Conservation (phyloP, 92 coral and sea anemone species). For the Epizoanthus fatuus region DNA sequence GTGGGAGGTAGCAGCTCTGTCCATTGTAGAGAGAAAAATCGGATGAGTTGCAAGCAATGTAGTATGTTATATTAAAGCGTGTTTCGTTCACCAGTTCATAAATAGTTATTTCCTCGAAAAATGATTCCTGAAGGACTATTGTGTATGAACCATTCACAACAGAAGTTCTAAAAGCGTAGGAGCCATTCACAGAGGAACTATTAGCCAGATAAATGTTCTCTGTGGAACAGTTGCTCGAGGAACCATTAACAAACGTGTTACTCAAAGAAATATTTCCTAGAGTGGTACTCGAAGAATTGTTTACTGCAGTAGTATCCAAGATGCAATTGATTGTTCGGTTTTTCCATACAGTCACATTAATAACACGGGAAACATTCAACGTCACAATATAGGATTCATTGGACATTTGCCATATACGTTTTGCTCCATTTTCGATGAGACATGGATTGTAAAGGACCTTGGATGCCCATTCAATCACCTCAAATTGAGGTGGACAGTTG, state of each 20-base stretch:
- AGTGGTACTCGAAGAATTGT: conserved; percentile 9
- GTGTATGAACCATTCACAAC: conserved; percentile 48
- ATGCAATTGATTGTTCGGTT: conserved; percentile 34
- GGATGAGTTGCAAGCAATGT: conserved; percentile 73
- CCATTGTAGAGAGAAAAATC: conserved; percentile 68
- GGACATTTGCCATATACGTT: conserved; percentile 47
- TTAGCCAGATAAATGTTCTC: conserved; percentile 14
- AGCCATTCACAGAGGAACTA: conserved; percentile 34
- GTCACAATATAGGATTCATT: conserved; percentile 53
- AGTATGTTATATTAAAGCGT: conserved; percentile 58
- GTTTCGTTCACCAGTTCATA: conserved; percentile 67
- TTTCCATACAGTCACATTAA: conserved; percentile 50
- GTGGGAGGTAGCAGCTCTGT: conserved; percentile 58
- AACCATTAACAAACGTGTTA: conserved; percentile 9
- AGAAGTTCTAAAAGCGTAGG: conserved; percentile 29
- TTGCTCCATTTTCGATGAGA: conserved; percentile 44
- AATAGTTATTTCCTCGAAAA: conserved; percentile 32
- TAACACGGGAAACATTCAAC: conserved; percentile 45
- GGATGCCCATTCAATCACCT: conserved; percentile 57
- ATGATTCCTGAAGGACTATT: conserved; percentile 61
- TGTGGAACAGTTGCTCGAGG: conserved; percentile 17
- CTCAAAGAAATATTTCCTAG: neutral
- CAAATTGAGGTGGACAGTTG: conserved; percentile 63
- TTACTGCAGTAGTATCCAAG: neutral
- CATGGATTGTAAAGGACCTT: conserved; percentile 67